Conservation (phyloP, 2,113 vertebrate species). For the Brienomyrus brachyistius region DNA sequence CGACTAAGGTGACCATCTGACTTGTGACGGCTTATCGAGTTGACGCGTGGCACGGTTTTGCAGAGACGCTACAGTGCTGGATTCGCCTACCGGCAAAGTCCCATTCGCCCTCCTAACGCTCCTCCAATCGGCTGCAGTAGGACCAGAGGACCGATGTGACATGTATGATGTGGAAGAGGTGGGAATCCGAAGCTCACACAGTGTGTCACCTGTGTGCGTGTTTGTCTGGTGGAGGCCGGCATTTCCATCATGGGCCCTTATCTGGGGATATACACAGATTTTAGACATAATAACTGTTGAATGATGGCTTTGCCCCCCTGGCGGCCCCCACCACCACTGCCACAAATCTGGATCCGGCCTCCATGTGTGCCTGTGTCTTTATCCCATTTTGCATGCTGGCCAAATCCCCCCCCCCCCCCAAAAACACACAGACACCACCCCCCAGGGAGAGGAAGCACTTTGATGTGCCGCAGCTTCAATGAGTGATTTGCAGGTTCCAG, state of each 20-base stretch:
- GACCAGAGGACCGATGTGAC: background rate
- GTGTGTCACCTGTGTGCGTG: background rate
- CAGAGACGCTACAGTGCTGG: background rate
- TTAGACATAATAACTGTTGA: background rate
- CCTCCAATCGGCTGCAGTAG: background rate
- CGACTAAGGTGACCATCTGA: background rate
- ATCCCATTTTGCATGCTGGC: background rate
- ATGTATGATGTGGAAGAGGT: background rate
- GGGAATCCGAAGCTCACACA: background rate
- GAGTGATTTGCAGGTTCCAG: slow-evolving; percentile 12
- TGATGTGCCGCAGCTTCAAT: slow-evolving; percentile 13
- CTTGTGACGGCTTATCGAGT: background rate
- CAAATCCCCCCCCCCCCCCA: background rate
- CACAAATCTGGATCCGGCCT: background rate
- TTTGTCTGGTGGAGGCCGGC: background rate
- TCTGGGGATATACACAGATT: background rate
- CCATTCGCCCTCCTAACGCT: background rate
- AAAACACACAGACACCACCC: background rate
- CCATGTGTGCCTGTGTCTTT: background rate
- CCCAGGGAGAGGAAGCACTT: slow-evolving; percentile 13
- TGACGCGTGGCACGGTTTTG: background rate
- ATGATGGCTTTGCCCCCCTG: background rate
- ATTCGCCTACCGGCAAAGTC: too few species aligned
- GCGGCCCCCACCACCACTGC: background rate
- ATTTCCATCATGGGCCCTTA: background rate